These are phyloP conservation scores for Triplophysa yarkandensis DNA, from an alignment of 2,797 vertebrate species.

Conservation along the genomic window DNA sequence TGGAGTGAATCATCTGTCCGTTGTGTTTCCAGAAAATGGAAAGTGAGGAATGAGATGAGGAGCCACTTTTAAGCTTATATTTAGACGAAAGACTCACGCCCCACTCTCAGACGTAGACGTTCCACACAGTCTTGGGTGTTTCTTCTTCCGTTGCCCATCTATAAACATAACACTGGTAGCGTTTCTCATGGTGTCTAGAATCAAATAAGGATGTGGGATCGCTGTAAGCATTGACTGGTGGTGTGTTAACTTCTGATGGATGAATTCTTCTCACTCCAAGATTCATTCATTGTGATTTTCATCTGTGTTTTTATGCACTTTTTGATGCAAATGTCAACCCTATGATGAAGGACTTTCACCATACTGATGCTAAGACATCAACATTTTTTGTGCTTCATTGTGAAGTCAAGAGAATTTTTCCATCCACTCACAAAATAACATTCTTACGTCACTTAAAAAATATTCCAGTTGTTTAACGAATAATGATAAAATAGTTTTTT, in stretches of 20 bases:
- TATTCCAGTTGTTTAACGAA: too few relatives aligned
- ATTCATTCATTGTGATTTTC: slow-evolving; percentile 6
- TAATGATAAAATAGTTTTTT: too few relatives aligned
- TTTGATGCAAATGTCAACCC: too few relatives aligned
- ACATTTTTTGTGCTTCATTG: too few relatives aligned
- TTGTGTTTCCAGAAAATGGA: slow-evolving; percentile 43
- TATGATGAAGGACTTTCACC: too few relatives aligned
- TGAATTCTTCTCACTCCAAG: slow-evolving; percentile 21
- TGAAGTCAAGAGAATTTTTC: too few relatives aligned
- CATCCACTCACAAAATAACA: too few relatives aligned
- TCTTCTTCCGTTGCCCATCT: slow-evolving; percentile 66
- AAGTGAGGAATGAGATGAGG: slow-evolving; percentile 54
- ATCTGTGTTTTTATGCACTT: not conserved
- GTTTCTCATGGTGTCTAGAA: slow-evolving; percentile 59
- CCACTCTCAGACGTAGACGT: slow-evolving; percentile 52
- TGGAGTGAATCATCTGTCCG: slow-evolving; percentile 58
- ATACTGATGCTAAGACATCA: too few relatives aligned
- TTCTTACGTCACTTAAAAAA: too few relatives aligned
- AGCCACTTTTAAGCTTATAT: slow-evolving; percentile 63
- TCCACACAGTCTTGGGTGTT: slow-evolving; percentile 60
- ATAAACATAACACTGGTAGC: slow-evolving; percentile 60
- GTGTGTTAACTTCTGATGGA: too few relatives aligned
- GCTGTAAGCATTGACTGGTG: slow-evolving; percentile 3
- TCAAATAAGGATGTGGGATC: slow-evolving; percentile 57
- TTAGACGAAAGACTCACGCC: slow-evolving; percentile 66